These are phyloP conservation scores for Macrotis lagotis DNA, from an alignment of 2,113 vertebrate genomes.

Conservation along the genomic window DNA sequence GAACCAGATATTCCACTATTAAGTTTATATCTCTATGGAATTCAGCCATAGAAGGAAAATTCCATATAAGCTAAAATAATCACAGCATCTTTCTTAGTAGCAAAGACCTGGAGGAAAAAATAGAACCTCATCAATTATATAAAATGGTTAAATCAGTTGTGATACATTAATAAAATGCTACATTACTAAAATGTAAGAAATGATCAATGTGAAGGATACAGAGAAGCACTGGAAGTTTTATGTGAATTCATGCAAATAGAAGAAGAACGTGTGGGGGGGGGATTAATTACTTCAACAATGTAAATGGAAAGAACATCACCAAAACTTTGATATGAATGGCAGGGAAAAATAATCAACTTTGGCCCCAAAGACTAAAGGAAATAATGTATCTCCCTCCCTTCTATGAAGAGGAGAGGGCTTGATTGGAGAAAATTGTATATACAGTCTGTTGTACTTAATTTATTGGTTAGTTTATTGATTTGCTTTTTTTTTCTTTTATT, in stretches of 20 bases:
- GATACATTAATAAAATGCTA: background rate
- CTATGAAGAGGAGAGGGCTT: background rate
- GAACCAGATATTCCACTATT: background rate
- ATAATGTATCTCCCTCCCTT: background rate
- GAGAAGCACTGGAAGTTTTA: background rate
- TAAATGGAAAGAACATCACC: background rate
- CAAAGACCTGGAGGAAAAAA: background rate
- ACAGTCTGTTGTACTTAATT: background rate
- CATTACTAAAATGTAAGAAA: background rate
- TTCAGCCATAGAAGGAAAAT: background rate
- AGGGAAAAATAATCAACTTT: background rate
- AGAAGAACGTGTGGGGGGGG: too few species aligned
- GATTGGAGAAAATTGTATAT: background rate
- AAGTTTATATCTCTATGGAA: background rate
- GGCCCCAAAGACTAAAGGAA: background rate
- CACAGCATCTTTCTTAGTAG: background rate
- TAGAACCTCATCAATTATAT: background rate
- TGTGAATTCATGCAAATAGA: background rate
- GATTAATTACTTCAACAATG: background rate
- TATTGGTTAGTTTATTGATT: background rate
- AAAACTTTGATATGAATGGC: background rate
- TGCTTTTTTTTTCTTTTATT: background rate
- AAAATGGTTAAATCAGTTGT: background rate
- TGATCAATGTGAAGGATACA: background rate
- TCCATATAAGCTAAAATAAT: background rate